Conservation (phyloP, 2,888 invertebrate genomes). For the Ellobium chinense region DNA sequence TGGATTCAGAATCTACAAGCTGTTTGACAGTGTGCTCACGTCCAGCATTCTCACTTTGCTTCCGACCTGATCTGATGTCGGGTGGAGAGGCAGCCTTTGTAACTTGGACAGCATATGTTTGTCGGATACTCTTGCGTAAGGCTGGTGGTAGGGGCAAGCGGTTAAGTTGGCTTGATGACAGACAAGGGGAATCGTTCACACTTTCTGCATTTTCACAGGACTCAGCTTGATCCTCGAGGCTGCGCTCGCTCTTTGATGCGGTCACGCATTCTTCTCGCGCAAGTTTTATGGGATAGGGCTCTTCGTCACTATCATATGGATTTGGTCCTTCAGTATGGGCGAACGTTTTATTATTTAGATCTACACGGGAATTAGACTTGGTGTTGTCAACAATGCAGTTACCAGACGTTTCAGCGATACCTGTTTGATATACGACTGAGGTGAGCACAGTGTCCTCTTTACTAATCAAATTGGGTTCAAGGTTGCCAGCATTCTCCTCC, state of each 20-base stretch:
- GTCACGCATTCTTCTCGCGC: background rate
- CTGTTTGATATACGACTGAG: too few relatives aligned
- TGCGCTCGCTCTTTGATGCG: too few relatives aligned
- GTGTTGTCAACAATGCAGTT: background rate
- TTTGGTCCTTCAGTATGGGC: background rate
- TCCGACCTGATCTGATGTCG: background rate
- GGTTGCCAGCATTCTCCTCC: constrained; percentile 15
- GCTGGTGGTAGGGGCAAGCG: too few relatives aligned
- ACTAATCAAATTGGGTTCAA: background rate
- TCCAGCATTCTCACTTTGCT: background rate
- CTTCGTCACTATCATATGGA: constrained; percentile 27
- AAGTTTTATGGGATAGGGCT: background rate
- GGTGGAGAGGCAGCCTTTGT: background rate
- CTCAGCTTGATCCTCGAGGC: background rate
- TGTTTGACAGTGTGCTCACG: background rate
- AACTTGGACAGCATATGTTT: too few relatives aligned
- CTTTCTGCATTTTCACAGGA: background rate
- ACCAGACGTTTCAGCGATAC: too few relatives aligned
- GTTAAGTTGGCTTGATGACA: too few relatives aligned
- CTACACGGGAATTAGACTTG: constrained; percentile 3
- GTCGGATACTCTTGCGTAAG: too few relatives aligned
- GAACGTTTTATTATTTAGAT: too few relatives aligned
- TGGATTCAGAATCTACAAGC: background rate
- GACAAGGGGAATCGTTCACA: too few relatives aligned
- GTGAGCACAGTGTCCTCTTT: constrained; percentile 36